Base-by-base conservation (phyloP, 2,797 vertebrate species). In the Threskiornis aethiopicus region DNA sequence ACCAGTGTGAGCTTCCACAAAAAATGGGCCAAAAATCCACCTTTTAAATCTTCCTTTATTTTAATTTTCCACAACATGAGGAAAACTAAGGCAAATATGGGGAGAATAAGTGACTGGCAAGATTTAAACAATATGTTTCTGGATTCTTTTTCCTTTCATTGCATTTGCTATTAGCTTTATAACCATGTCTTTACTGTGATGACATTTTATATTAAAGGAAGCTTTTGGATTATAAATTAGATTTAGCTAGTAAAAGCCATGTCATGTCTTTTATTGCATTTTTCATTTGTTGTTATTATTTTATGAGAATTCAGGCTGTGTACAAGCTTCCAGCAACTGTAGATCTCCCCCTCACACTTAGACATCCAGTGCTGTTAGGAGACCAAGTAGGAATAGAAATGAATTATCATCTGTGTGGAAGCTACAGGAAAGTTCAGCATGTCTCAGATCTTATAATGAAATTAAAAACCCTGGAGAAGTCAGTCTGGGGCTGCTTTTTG, bases 251-350 rank as follows among this genome's bases (percentile, higher is more conserved):
- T 96, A 96, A 96, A 96, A 96, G 89, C 93, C 72, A 86, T 91
- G 88, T 73, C 71, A 55, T 95, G 92, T 97, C 81, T 95, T 92
- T 96, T 93, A 96, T 89, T 97, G 92, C 90, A 97, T 97, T 96
- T 97, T 97, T 97, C 91, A 96, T 96, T 96, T 93, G 66, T 89
- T 95, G 84, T 96, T 96, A 96, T 82, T 97, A 95, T 97, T 96
- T 97, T 95, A 97, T 97, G 87, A 97, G 93, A 86, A 85, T 87
- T 94, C 87, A 80, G 83, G 39, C 69, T 84, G 67, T 94, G 91
- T 90, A 85, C 87, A 70, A 93, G 93, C 49, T 96, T 95, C 67
- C 69, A 87, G 67, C 52, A 73, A 59, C 58, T 72, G 47, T 73
- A 84, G 61, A 41, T 90, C 47, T 65, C 51, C 14, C 29, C 28